phyloP scores from a whole-genome alignment of 2,888 invertebrate species.

The Heliconius charithonia region DNA sequence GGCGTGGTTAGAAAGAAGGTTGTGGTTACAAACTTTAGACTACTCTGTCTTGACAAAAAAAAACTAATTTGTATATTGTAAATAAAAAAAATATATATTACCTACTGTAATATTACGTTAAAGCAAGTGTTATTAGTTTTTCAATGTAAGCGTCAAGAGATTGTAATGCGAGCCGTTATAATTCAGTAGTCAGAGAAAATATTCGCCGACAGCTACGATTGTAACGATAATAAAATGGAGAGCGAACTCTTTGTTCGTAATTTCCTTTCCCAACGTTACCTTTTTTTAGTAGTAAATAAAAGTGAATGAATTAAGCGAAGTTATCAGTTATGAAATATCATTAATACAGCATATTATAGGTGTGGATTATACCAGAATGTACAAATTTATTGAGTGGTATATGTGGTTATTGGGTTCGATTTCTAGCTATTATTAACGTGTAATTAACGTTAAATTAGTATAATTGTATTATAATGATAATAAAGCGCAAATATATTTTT shows the following conservation, averaged over 20 bases:
- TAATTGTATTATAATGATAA: neutral
- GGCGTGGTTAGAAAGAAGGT: neutral
- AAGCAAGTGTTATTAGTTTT: neutral
- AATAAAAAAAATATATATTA: neutral
- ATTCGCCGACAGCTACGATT: conserved; percentile 57
- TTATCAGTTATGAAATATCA: conserved; percentile 19
- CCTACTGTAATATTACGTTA: neutral
- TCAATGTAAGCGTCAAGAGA: conserved; percentile 15
- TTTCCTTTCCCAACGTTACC: conserved; percentile 64
- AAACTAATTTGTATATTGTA: neutral
- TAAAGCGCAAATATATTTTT: neutral
- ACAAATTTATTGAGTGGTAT: conserved; percentile 2
- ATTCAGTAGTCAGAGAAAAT: conserved; percentile 48
- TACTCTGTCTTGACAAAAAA: neutral
- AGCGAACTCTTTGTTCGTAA: conserved; percentile 62
- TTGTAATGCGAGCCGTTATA: conserved; percentile 35
- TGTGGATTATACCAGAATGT: neutral
- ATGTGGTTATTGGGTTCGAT: neutral
- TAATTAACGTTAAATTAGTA: neutral
- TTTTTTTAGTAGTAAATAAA: conserved; percentile 28
- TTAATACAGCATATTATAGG: conserved; percentile 7
- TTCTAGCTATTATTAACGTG: neutral
- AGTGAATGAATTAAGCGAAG: conserved; percentile 31
- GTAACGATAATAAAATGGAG: conserved; percentile 61
- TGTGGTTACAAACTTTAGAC: neutral